A percentile compares a stretch with the other conserved stretches of the same genome.
These are phyloP conservation scores for Mohoua ochrocephala DNA, from an alignment of 2,113 vertebrate genomes.

Conservation along the genomic window DNA sequence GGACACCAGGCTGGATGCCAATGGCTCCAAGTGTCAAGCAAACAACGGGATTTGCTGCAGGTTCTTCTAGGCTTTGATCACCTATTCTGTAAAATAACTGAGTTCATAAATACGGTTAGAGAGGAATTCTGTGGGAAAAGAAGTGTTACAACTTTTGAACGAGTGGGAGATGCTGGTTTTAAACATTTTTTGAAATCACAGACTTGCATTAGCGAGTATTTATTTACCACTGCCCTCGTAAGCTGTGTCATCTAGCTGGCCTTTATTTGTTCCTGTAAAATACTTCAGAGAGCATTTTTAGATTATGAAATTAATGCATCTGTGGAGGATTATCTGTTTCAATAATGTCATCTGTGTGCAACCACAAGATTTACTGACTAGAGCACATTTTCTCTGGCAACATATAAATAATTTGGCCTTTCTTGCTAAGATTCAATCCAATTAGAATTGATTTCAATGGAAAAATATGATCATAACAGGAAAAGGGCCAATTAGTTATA, in stretches of 20 bases:
- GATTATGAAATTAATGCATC: conserved; percentile 23
- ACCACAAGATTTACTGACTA: not conserved
- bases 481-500: not conserved
- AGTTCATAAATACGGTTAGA: not conserved
- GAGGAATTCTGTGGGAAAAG: not conserved
- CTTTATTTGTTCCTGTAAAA: not conserved
- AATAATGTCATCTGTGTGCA: not conserved
- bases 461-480: not conserved
- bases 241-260: not conserved
- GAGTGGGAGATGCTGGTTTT: not conserved
- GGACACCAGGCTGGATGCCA: not conserved
- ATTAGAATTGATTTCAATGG: not conserved
- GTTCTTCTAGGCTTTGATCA: not conserved
- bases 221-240: not conserved
- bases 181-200: fast-evolving
- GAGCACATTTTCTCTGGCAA: not conserved
- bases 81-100: not conserved
- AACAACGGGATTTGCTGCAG: not conserved
- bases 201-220: not conserved
- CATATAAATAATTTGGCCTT: not conserved
- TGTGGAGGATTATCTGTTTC: not conserved
- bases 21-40: not conserved
- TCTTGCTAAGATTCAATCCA: not conserved
- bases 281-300: not conserved
- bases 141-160: not conserved